Percentiles rank a stretch among this genome's conserved stretches.
Conservation (phyloP, 2,113 vertebrate genomes). For the Melanostigma gelatinosum region DNA sequence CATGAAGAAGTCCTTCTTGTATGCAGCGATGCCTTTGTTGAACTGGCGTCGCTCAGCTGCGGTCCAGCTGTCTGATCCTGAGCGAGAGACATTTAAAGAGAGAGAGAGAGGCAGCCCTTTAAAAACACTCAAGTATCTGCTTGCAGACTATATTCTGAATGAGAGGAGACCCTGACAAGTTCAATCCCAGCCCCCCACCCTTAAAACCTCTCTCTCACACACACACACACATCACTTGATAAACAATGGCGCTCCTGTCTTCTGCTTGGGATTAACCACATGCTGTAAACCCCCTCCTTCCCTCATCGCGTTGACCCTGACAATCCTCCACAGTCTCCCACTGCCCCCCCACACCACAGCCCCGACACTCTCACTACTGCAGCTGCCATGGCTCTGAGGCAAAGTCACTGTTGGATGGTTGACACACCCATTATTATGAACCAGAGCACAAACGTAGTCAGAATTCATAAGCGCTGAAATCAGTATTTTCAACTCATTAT, state of each 20-base stretch:
- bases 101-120: constrained; percentile 1
- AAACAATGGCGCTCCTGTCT: constrained; percentile 81
- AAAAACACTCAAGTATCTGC: constrained; percentile 18
- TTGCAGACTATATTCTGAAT: constrained; percentile 12
- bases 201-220: constrained; percentile 11
- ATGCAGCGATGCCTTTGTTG: constrained; percentile 94
- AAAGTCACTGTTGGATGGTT: constrained; percentile 6
- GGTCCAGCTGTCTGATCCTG: constrained; percentile 96
- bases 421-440: not conserved
- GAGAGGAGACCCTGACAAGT: constrained; percentile 21
- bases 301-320: constrained; percentile 59
- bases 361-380: constrained; percentile 42
- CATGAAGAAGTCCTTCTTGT: constrained; percentile 98
- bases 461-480: not conserved
- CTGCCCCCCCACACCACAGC: not conserved
- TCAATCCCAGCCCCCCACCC: constrained; percentile 24
- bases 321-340: constrained; percentile 59
- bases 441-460: not conserved
- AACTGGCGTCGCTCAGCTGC: constrained; percentile 91
- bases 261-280: constrained; percentile 77
- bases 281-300: constrained; percentile 53
- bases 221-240: constrained; percentile 52
- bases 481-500: not conserved
- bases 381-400: constrained; percentile 55
- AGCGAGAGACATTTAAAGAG: not conserved